Conservation (phyloP, 2,888 invertebrate species). For the Drosophila eohydei region DNA sequence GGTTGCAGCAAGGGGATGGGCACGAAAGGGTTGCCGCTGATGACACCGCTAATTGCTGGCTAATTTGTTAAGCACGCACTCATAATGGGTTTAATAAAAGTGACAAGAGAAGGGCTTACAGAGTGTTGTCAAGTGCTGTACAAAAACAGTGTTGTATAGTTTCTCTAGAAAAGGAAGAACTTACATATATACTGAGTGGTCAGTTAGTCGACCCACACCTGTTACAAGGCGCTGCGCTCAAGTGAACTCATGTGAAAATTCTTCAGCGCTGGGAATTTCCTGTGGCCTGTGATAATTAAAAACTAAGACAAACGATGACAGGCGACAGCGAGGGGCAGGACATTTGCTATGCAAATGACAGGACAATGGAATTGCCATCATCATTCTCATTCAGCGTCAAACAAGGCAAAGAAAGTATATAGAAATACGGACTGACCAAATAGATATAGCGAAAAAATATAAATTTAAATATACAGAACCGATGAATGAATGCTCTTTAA, state of each 20-base stretch:
- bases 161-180: neutral
- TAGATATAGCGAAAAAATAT: conserved; percentile 30
- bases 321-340: conserved; percentile 42
- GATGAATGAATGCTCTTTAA: conserved; percentile 16
- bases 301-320: conserved; percentile 75
- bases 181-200: neutral
- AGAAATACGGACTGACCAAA: conserved; percentile 34
- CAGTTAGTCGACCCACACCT: conserved; percentile 27
- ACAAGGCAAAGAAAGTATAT: conserved; percentile 40
- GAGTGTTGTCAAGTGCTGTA: conserved; percentile 17
- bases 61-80: conserved; percentile 60
- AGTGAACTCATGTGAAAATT: conserved; percentile 82
- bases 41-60: conserved; percentile 78
- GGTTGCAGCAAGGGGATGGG: conserved; percentile 27
- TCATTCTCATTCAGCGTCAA: conserved; percentile 65
- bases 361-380: conserved; percentile 69
- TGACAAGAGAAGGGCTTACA: conserved; percentile 7
- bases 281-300: conserved; percentile 73
- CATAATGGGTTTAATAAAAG: conserved; percentile 43
- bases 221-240: conserved; percentile 61
- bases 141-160: conserved; percentile 30
- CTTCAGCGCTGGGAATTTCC: conserved; percentile 55
- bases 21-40: conserved; percentile 64
- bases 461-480: neutral
- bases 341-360: conserved; percentile 84